Evolutionary conservation across 2,113 vertebrate species (phyloP).

Genomic region (Cephalopterus ornatus): DNA sequence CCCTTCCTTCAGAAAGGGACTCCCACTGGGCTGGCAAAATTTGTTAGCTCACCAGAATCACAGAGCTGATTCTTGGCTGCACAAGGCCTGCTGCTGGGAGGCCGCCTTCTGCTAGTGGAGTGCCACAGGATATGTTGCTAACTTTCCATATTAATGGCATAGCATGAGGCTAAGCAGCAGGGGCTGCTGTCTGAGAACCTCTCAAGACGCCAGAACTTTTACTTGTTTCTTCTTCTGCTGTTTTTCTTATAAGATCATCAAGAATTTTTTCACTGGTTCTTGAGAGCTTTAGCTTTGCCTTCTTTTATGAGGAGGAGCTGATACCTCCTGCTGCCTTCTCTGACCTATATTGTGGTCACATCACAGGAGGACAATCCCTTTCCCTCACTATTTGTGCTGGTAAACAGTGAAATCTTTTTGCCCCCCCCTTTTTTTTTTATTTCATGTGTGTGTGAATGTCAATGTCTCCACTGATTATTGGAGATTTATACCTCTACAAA

Average conservation of each 20-base stretch:
- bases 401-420: background rate
- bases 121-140: background rate
- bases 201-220: background rate
- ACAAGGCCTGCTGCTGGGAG: background rate
- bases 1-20: background rate
- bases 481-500: background rate
- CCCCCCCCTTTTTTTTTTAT: too few species aligned
- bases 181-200: constrained; percentile 1
- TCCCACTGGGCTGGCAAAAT: background rate
- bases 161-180: background rate
- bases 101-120: background rate
- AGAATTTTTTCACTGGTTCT: background rate
- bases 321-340: background rate
- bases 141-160: background rate
- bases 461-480: background rate
- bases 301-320: background rate
- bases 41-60: background rate
- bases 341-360: background rate
- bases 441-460: too few species aligned
- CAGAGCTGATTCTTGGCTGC: background rate
- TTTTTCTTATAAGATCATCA: background rate
- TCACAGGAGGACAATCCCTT: background rate
- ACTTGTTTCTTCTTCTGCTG: background rate
- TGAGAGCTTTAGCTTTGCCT: background rate
- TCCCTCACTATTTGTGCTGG: background rate